Evolutionary conservation across 2,888 invertebrate species (phyloP).

Genomic region (Heliconius ismenius): DNA sequence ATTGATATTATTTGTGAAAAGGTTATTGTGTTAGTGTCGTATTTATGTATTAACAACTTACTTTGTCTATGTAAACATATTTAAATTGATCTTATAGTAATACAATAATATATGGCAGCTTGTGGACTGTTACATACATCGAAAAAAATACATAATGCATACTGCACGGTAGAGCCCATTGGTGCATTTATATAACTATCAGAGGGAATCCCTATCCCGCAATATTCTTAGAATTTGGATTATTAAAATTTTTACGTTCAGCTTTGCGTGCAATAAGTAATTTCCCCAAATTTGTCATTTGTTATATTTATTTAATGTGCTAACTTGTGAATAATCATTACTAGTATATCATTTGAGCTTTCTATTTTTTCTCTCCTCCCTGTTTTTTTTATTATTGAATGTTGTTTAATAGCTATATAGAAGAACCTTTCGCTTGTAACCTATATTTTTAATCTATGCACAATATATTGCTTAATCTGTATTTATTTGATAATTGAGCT

Average conservation of each 20-base stretch:
- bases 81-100: background rate
- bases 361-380: background rate
- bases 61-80: background rate
- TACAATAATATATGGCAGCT: background rate
- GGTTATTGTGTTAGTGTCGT: background rate
- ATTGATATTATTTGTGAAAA: constrained; percentile 8
- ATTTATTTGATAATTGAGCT: constrained; percentile 46
- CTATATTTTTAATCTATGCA: constrained; percentile 13
- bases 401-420: background rate
- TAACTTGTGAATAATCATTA: no score
- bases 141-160: no score
- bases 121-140: no score
- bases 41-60: background rate
- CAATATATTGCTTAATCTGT: constrained; percentile 31
- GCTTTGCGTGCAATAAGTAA: background rate
- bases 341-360: background rate
- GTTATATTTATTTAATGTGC: background rate
- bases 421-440: background rate
- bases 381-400: background rate
- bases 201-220: background rate
- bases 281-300: background rate
- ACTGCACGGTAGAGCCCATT: no score
- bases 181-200: background rate
- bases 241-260: background rate
- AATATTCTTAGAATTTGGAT: background rate